Conservation (phyloP, 1,140 invertebrate genomes). For the Anastatus disparis region DNA sequence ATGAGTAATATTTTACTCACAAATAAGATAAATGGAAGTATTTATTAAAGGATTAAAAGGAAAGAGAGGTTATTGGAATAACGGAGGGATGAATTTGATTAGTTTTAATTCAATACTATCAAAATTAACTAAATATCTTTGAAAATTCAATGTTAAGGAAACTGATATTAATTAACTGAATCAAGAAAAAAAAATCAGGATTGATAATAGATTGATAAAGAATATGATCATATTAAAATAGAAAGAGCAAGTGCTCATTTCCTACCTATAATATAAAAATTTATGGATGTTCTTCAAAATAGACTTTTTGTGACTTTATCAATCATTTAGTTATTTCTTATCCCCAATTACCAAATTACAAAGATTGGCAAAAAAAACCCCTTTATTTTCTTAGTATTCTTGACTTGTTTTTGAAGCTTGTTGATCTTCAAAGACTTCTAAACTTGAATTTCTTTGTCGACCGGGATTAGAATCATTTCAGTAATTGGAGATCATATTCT, state of each 20-base stretch:
- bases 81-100: conserved; percentile 57
- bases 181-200: too few relatives aligned
- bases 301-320: conserved; percentile 45
- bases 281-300: conserved; percentile 56
- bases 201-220: conserved; percentile 64
- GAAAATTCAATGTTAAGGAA: conserved; percentile 43
- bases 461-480: conserved; percentile 57
- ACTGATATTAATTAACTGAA: too few relatives aligned
- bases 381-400: conserved; percentile 37
- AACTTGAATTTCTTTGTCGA: conserved; percentile 58
- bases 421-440: conserved; percentile 63
- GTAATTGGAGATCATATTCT: conserved; percentile 66
- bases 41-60: conserved; percentile 20
- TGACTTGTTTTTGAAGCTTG: conserved; percentile 50
- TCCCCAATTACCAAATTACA: neutral
- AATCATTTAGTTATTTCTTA: conserved; percentile 14
- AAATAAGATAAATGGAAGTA: conserved; percentile 3
- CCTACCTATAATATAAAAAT: conserved; percentile 51
- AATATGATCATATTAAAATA: conserved; percentile 63
- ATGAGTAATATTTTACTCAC: neutral
- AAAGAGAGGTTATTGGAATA: conserved; percentile 55
- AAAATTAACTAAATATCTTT: conserved; percentile 17
- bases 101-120: conserved; percentile 31
- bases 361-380: conserved; percentile 21
- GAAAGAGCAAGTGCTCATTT: conserved; percentile 54